Base-by-base conservation (phyloP, 2,888 invertebrate species). In the Dryococelus australis region DNA sequence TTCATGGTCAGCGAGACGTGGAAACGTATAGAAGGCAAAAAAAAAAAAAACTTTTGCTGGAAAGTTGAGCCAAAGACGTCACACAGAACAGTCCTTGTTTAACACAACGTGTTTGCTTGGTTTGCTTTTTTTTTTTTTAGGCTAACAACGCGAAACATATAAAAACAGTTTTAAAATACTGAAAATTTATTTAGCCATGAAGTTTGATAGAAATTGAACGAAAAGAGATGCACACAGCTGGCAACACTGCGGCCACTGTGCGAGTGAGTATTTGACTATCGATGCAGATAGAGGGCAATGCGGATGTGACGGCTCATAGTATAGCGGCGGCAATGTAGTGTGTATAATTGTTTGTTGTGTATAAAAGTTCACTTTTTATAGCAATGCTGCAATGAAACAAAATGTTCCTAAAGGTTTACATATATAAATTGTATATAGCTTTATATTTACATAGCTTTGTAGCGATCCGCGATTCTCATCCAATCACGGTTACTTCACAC, bases 341-440 rank as follows among this genome's bases (percentile, higher is more conserved):
- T 85, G 43, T 84, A 26, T 43, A 84, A 65, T 20, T n/a, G 65
- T 43, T 43, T 43, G 85, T 26, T 85, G 20, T 43, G 43, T n/a
- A 85, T n/a, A 85, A 53, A 43, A 12, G n/a, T 84, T 24, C 81
- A 26, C 43, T 84, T 85, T 51, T 85, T 35, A 35, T 35, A 35
- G 26, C 24, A 28, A 13, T 51, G 20, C 43, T 65, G 65, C 65
- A 65, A n/a, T n/a, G n/a, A 3, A 24, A 0, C 65, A 24, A 20
- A 65, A 65, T n/a, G 16, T 51, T 51, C 8, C 8, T 1, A 35
- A 4, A 35, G 35, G 1, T 35, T 35, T 35, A 35, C 35, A 35
- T 35, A 35, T 4, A 35, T 35, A 35, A 1, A 35, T 35, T 35
- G 35, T 35, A 3, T 35, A 35, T 35, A 35, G 35, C 35, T 35